Conservation (phyloP, 2,113 vertebrate species). For the Pteropus alecto region DNA sequence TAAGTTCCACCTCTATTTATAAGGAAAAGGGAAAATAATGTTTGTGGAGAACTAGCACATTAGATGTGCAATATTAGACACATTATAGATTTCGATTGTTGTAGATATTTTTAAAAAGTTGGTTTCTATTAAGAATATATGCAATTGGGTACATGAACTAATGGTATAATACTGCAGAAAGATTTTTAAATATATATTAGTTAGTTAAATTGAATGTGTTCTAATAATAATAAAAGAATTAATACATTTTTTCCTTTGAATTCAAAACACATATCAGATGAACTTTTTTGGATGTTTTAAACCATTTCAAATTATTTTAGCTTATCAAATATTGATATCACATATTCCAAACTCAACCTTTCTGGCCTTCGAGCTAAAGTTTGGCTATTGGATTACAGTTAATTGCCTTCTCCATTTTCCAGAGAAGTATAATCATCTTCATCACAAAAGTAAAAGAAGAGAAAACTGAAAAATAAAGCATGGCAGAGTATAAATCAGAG, state of each 20-base stretch:
- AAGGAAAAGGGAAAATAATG: too few relatives aligned
- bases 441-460: neutral
- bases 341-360: neutral
- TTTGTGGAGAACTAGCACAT: too few relatives aligned
- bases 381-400: neutral
- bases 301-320: neutral
- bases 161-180: too few relatives aligned
- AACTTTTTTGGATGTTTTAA: neutral
- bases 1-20: too few relatives aligned
- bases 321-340: neutral
- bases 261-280: neutral
- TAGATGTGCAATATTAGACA: too few relatives aligned
- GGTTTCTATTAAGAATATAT: too few relatives aligned
- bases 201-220: too few relatives aligned
- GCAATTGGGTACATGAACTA: too few relatives aligned
- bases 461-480: neutral
- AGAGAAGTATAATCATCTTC: neutral
- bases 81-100: too few relatives aligned
- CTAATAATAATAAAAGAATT: neutral
- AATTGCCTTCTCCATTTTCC: neutral
- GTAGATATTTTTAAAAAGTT: too few relatives aligned
- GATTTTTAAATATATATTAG: too few relatives aligned
- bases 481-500: neutral
- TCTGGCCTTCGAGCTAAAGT: neutral
- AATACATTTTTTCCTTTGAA: neutral